phyloP scores from a whole-genome alignment of 2,113 vertebrate genomes.

The Talpa occidentalis region DNA sequence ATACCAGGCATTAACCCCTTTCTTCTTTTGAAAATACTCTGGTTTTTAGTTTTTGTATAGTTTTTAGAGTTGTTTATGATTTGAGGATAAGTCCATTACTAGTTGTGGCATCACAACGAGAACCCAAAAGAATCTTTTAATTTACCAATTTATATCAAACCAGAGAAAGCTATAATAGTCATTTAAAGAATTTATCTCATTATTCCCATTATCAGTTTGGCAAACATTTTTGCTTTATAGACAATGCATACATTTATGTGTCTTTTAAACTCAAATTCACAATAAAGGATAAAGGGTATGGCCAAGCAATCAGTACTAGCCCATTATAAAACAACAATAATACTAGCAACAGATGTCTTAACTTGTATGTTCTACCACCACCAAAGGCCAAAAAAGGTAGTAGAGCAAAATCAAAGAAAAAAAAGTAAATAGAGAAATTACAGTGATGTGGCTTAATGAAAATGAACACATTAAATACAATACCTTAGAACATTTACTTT shows the following conservation, averaged over 20 bases:
- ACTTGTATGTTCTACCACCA: neutral
- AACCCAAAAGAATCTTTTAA: neutral
- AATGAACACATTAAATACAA: conserved; percentile 26
- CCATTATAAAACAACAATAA: conserved; percentile 4
- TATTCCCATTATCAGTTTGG: neutral
- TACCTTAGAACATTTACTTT: neutral
- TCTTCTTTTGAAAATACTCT: neutral
- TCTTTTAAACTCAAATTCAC: conserved; percentile 10
- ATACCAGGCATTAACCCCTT: neutral
- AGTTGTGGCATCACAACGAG: neutral
- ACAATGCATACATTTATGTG: neutral
- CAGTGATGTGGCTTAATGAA: neutral
- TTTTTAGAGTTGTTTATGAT: neutral
- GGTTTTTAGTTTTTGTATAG: conserved; percentile 13
- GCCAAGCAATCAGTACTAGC: neutral
- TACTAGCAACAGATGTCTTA: neutral
- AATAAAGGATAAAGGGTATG: conserved; percentile 14
- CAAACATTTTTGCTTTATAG: conserved; percentile 22
- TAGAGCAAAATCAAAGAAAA: conserved; percentile 1
- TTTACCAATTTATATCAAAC: neutral
- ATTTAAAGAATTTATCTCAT: conserved; percentile 14
- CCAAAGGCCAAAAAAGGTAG: neutral
- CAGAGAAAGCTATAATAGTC: neutral
- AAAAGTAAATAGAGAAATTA: neutral
- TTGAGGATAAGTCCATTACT: neutral